phyloP scores from a whole-genome alignment of 2,113 vertebrate species.

The Menidia beryllina region DNA sequence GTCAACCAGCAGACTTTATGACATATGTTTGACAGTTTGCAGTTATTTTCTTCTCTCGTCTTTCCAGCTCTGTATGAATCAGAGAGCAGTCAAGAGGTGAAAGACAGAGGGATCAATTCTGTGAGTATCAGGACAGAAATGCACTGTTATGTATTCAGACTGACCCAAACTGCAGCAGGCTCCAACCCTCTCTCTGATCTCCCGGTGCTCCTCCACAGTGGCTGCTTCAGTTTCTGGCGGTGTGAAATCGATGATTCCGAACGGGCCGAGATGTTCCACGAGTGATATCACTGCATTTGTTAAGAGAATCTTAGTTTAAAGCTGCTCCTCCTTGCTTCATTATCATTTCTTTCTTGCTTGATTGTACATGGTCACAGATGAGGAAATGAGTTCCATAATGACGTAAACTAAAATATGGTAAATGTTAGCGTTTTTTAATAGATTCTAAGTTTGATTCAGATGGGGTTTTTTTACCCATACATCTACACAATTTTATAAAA shows the following conservation, averaged over 20 bases:
- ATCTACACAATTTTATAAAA: no score
- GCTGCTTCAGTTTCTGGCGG: conserved; percentile 76
- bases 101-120: conserved; percentile 79
- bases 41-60: conserved; percentile 30
- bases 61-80: conserved; percentile 79
- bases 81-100: conserved; percentile 78
- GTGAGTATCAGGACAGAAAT: conserved; percentile 68
- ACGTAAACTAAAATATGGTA: no score
- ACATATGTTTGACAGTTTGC: no score
- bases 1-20: no score
- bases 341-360: neutral
- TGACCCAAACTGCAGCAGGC: neutral
- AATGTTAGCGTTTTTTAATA: no score
- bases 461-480: no score
- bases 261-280: neutral
- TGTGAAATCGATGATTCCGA: conserved; percentile 65
- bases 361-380: neutral
- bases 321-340: neutral
- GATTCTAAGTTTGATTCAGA: no score
- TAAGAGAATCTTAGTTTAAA: conserved; percentile 4
- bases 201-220: conserved; percentile 66
- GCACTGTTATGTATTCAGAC: neutral
- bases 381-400: neutral
- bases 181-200: conserved; percentile 3
- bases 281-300: neutral